phyloP scores from a whole-genome alignment of 1,140 invertebrate genomes.

The Drosophila ironensis region DNA sequence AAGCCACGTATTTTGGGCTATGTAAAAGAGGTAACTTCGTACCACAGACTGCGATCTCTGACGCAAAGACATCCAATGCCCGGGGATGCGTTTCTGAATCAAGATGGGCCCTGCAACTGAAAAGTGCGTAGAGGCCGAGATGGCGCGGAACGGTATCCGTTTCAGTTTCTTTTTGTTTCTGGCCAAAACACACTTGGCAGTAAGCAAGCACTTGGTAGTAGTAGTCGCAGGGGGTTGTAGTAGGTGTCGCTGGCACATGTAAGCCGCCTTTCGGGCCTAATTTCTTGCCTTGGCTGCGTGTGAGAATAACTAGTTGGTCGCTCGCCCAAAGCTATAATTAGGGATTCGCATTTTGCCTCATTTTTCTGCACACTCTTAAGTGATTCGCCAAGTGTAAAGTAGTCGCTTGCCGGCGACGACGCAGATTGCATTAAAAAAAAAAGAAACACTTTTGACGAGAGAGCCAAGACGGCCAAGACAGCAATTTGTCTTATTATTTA shows the following conservation, averaged over 20 bases:
- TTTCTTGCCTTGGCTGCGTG: constrained; percentile 12
- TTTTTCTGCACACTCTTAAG: constrained; percentile 40
- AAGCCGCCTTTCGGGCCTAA: constrained; percentile 1
- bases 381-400: constrained; percentile 43
- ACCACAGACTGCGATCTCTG: constrained; percentile 28
- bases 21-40: neutral
- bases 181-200: constrained; percentile 13
- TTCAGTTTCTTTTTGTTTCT: constrained; percentile 45
- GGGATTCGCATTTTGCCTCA: constrained; percentile 51
- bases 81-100: constrained; percentile 74
- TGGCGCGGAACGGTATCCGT: constrained; percentile 67
- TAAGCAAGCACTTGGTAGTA: too few species aligned
- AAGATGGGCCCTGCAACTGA: constrained; percentile 51
- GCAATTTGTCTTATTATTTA: constrained; percentile 26
- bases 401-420: constrained; percentile 20
- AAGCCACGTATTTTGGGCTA: neutral
- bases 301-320: constrained; percentile 42
- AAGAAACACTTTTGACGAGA: constrained; percentile 24
- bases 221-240: constrained; percentile 14
- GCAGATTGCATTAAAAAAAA: constrained; percentile 16
- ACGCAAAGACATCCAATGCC: constrained; percentile 25
- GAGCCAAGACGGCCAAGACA: constrained; percentile 17
- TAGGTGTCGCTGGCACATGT: constrained; percentile 30
- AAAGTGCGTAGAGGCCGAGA: constrained; percentile 71
- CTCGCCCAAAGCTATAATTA: constrained; percentile 49